A percentile compares a stretch with the other conserved stretches of the same genome.
These are phyloP conservation scores for Panopea generosa DNA, from an alignment of 2,888 invertebrate genomes.

Conservation along the genomic window DNA sequence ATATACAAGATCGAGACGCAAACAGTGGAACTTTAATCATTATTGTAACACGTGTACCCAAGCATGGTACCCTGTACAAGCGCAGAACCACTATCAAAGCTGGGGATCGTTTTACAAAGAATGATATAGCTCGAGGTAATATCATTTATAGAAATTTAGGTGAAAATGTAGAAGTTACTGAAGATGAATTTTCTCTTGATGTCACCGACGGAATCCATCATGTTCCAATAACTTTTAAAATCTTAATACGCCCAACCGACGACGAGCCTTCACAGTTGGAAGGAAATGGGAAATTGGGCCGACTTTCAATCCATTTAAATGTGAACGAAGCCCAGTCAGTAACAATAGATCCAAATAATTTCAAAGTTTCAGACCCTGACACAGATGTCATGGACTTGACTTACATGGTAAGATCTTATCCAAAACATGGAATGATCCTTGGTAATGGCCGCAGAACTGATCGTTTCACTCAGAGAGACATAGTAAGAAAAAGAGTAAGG, in stretches of 20 bases:
- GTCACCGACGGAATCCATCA: slow-evolving; percentile 84
- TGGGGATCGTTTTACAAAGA: slow-evolving; percentile 78
- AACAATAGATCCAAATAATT: slow-evolving; percentile 67
- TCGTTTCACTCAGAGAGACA: slow-evolving; percentile 82
- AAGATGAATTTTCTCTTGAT: slow-evolving; percentile 82
- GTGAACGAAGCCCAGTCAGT: slow-evolving; percentile 78
- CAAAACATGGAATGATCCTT: slow-evolving; percentile 76
- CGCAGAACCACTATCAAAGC: slow-evolving; percentile 66
- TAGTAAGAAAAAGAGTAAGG: slow-evolving; percentile 72
- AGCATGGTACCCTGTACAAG: slow-evolving; percentile 78
- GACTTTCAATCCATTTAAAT: slow-evolving; percentile 72
- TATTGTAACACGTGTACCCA: slow-evolving; percentile 74
- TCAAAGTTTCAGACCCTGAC: slow-evolving; percentile 80
- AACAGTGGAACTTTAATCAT: slow-evolving; percentile 74
- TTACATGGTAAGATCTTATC: slow-evolving; percentile 76
- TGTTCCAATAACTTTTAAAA: slow-evolving; percentile 79
- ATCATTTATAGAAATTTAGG: slow-evolving; percentile 81
- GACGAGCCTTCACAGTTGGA: slow-evolving; percentile 79
- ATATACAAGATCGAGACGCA: slow-evolving; percentile 83
- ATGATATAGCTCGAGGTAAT: slow-evolving; percentile 77
- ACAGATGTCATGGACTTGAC: slow-evolving; percentile 78
- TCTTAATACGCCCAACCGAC: slow-evolving; percentile 79
- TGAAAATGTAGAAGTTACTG: slow-evolving; percentile 70
- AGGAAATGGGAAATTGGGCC: slow-evolving; percentile 64
- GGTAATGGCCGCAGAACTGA: slow-evolving; percentile 70